These are phyloP conservation scores for Cricetomys ansorgei DNA, from an alignment of 2,113 vertebrate genomes.

Conservation along the genomic window DNA sequence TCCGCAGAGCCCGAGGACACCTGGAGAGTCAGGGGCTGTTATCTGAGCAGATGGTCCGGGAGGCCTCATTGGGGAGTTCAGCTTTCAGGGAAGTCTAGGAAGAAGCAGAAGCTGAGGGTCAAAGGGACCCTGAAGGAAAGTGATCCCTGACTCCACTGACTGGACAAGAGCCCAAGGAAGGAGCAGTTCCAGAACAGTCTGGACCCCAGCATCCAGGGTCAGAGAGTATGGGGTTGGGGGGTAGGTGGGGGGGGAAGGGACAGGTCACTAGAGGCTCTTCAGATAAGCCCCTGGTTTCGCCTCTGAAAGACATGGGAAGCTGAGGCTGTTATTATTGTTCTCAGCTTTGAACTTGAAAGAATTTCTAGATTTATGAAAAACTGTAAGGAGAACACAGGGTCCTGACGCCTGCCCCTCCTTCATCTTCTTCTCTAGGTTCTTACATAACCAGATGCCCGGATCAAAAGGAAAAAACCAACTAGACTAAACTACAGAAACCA, in stretches of 20 bases:
- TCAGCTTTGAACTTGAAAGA: background rate
- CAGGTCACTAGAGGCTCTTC: fast-evolving
- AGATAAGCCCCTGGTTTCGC: background rate
- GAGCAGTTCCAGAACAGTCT: background rate
- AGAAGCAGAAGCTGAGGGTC: background rate
- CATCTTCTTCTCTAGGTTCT: background rate
- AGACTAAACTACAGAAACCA: background rate
- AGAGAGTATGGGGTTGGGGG: background rate
- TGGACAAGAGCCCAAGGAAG: background rate
- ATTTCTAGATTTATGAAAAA: background rate
- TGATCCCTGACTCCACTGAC: background rate
- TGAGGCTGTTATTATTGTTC: background rate
- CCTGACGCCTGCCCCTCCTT: fast-evolving
- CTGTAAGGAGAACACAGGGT: background rate
- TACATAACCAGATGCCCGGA: fast-evolving
- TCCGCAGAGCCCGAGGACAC: background rate
- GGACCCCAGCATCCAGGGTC: fast-evolving
- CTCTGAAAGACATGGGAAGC: background rate
- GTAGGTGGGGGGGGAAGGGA: fast-evolving
- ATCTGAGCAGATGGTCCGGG: background rate
- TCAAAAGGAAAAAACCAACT: background rate
- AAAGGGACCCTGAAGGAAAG: background rate
- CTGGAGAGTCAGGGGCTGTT: background rate
- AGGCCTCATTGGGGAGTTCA: background rate
- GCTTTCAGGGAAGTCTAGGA: background rate